Base-by-base conservation (phyloP, 2,113 vertebrate genomes). In the Brachypodius melanocephalos region DNA sequence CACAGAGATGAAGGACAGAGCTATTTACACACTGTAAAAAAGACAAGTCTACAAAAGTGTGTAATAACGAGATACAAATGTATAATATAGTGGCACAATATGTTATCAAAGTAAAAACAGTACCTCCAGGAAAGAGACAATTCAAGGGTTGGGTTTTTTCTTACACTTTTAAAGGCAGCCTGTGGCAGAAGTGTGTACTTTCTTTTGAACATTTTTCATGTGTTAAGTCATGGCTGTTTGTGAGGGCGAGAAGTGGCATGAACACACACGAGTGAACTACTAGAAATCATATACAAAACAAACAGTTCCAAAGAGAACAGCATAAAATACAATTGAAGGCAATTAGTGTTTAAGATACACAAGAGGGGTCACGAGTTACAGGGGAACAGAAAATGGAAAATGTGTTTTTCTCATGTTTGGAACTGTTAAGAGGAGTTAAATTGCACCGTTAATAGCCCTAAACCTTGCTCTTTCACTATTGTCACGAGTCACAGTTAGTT, bases 51-150 rank as follows among this genome's bases (percentile, higher is more conserved):
- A 97, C 89, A 96, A 96, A 98, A 97, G 96, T 95, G 97, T 97
- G 97, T 98, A 97, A 98, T 98, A 98, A 90, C 96, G 2, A 98
- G 95, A 97, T 96, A 97, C 96, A 98, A 97, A 98, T 91, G 97
- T 90, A 96, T 97, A 97, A 95, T 96, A 98, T 95, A 97, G 98
- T 97, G 98, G 97, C 97, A 97, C 96, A 78, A 91, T 71, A 93
- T 42, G 97, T 95, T 96, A 95, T 96, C 95, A 86, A 93, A 95
- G 90, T 91, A 96, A 94, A 96, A 96, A 94, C 87, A 71, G 97
- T 85, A 96, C 97, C 97, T 96, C 92, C 94, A 79, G 68, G 80
- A 96, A 87, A 96, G 77, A 96, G 94, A 88, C 88, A 65, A 95
- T 94, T 92, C 63, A 67, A 55, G 61, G 88, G 36, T 38, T 61